Conservation (phyloP, 2,888 invertebrate species). For the Andrena bicolor region DNA sequence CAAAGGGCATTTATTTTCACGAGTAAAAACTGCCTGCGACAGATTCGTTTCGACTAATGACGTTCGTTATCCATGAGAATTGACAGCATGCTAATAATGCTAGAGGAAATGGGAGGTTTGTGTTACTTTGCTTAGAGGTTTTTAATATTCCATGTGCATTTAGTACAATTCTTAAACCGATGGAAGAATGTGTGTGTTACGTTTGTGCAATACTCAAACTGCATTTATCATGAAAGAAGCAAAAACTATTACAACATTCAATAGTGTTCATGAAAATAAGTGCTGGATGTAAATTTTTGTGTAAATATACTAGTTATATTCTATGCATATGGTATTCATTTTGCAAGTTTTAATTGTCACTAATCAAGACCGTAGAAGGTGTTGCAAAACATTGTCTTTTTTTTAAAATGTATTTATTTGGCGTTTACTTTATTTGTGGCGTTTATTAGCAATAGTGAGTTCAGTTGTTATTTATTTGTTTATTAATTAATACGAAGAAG, state of each 20-base stretch:
- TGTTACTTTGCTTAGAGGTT: not conserved
- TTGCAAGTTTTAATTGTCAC: not conserved
- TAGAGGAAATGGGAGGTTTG: not conserved
- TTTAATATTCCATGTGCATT: slow-evolving; percentile 9
- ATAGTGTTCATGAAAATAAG: not conserved
- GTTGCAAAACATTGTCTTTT: no score
- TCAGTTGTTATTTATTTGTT: no score
- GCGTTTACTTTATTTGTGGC: no score
- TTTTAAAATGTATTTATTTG: no score
- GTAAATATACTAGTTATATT: not conserved
- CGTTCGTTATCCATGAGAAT: slow-evolving; percentile 3
- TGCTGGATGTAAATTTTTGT: not conserved
- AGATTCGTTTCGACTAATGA: slow-evolving; percentile 1
- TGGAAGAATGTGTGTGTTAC: not conserved
- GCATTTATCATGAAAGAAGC: not conserved
- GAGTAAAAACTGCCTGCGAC: not conserved
- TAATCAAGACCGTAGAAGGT: no score
- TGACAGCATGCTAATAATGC: not conserved
- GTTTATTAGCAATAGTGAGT: no score
- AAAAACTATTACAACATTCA: not conserved
- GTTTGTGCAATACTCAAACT: not conserved
- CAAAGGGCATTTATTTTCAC: not conserved
- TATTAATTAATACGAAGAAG: no score
- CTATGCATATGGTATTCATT: not conserved
- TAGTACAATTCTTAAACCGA: not conserved